Base-by-base conservation (phyloP, 1,140 invertebrate genomes). In the Aphis craccivora region DNA sequence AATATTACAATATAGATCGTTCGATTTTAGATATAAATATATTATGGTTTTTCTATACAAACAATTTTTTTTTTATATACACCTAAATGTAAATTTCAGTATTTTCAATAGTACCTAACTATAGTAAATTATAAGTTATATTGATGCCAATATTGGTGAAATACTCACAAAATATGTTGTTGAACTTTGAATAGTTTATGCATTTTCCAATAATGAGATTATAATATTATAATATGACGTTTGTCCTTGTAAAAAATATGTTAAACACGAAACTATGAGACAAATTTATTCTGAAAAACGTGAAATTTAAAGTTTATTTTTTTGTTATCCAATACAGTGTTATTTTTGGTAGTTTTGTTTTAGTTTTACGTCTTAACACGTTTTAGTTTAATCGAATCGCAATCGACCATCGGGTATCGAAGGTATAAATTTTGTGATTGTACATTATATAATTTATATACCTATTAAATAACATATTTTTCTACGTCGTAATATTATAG, bases 171-270 rank as follows among this genome's bases (percentile, higher is more conserved):
- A 88, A 87, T 48, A 48, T n/a, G 84, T 45, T 30, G 11, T 18
- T 48, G 5, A 35, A 40, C 81, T 88, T 88, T 51, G 43, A 51
- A 88, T 51, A n/a, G 35, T 48, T 9, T 35, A 35, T 35, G 18
- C 6, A 35, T 51, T 88, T 51, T 51, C n/a, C n/a, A 18, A 51
- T 88, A 88, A 88, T 35, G 45, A 88, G 5, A 51, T 88, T 23
- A 51, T 51, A 35, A 88, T 51, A 48, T 51, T 88, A 35, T 51
- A 48, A 35, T 88, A 35, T 22, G n/a, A 76, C 60, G 60, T n/a
- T 48, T 88, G 86, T 88, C 86, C 86, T 88, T 88, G 86, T n/a
- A 76, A 86, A 86, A 86, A 45, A 45, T 86, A 86, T 86, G 40
- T 86, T 86, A 45, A 48, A 48, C 84, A 86, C 20, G 9, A 86